Evolutionary conservation across 2,797 vertebrate species (phyloP).

Genomic region (Notamacropus eugenii): DNA sequence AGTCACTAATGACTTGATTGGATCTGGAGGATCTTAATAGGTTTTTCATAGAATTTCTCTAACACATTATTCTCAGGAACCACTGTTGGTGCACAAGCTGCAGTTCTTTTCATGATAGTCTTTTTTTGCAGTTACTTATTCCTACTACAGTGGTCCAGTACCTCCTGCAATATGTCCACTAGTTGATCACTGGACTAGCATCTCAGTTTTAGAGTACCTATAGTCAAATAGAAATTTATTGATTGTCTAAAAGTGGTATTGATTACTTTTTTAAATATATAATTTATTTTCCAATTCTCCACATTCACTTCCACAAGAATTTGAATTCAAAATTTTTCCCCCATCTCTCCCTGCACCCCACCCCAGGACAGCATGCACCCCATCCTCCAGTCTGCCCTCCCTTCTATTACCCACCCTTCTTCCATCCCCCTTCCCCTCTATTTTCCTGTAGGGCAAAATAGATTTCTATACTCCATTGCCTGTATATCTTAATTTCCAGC

Average conservation of each 20-base stretch:
- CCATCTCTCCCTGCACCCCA: too few species aligned
- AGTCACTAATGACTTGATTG: background rate
- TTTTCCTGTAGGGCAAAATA: too few species aligned
- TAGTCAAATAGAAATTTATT: background rate
- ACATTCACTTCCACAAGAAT: too few species aligned
- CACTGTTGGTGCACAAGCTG: background rate
- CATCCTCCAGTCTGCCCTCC: too few species aligned
- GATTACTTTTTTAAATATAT: too few species aligned
- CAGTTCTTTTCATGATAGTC: background rate
- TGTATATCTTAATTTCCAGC: too few species aligned
- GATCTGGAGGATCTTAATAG: background rate
- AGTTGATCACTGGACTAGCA: background rate
- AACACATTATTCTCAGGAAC: background rate
- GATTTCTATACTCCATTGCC: too few species aligned
- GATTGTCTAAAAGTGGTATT: background rate
- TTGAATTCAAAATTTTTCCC: too few species aligned
- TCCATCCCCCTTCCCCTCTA: too few species aligned
- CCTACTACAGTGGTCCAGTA: background rate
- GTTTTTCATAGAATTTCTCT: background rate
- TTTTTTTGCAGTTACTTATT: background rate
- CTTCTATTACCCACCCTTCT: too few species aligned
- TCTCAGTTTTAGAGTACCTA: background rate
- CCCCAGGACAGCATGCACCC: too few species aligned
- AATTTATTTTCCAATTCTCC: too few species aligned
- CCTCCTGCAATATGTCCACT: background rate